These are phyloP conservation scores for Chrysogorgia sp. DNA, from an alignment of 92 coral and sea anemone genomes.

Conservation along the genomic window DNA sequence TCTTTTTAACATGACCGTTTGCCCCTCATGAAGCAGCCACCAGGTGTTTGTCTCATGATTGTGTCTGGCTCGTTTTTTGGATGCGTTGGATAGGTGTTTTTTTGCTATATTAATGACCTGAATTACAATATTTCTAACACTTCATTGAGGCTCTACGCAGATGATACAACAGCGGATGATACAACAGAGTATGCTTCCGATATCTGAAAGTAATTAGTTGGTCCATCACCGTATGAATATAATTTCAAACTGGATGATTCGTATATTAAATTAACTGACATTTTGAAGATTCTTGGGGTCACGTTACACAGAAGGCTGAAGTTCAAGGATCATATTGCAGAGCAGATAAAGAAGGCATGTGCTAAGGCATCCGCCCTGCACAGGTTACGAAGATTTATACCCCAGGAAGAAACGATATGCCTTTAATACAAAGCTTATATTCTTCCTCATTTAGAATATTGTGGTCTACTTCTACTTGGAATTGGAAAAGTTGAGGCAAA, in stretches of 20 bases:
- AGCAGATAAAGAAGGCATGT: conserved; percentile 49
- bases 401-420: conserved; percentile 44
- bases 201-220: conserved; percentile 7
- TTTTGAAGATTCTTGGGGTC: conserved; percentile 52
- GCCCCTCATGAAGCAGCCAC: too few relatives aligned
- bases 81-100: too few relatives aligned
- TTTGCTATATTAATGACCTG: too few relatives aligned
- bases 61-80: too few relatives aligned
- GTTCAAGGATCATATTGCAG: conserved; percentile 54
- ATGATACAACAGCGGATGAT: conserved; percentile 52
- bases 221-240: conserved; percentile 52
- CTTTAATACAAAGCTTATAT: conserved; percentile 46
- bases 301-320: conserved; percentile 45
- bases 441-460: conserved; percentile 54
- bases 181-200: conserved; percentile 52
- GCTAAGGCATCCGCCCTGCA: conserved; percentile 58
- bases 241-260: conserved; percentile 40
- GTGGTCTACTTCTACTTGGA: conserved; percentile 54
- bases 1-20: too few relatives aligned
- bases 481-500: conserved; percentile 28
- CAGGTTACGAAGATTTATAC: conserved; percentile 49
- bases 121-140: conserved; percentile 14
- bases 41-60: too few relatives aligned
- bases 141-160: conserved; percentile 40
- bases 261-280: conserved; percentile 45